A percentile compares a stretch with the other conserved stretches of the same genome.
Conservation (phyloP, 2,888 invertebrate species). For the Agrilus cyanescens region DNA sequence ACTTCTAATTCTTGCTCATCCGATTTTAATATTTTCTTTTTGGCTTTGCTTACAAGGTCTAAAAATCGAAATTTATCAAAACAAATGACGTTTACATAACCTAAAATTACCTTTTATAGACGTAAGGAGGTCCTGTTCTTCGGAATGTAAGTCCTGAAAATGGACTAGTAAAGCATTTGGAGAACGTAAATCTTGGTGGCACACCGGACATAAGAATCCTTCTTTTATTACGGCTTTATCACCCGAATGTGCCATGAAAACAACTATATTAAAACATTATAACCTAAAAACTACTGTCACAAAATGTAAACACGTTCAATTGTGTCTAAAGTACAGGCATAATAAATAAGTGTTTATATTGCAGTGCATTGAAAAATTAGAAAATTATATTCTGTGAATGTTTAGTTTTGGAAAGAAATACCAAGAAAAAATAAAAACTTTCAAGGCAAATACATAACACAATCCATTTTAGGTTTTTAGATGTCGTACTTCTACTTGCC, state of each 20-base stretch:
- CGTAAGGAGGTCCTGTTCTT: conserved; percentile 72
- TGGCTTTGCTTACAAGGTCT: conserved; percentile 76
- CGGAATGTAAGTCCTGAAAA: conserved; percentile 79
- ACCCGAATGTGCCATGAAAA: conserved; percentile 18
- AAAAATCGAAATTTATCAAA: conserved; percentile 1
- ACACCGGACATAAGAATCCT: conserved; percentile 92
- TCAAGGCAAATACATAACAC: too few relatives aligned
- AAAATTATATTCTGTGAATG: too few relatives aligned
- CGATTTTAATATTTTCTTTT: conserved; percentile 70
- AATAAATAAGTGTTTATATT: too few relatives aligned
- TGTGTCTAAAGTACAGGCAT: too few relatives aligned
- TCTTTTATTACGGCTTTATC: conserved; percentile 58
- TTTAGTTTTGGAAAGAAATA: too few relatives aligned
- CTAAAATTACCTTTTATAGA: conserved; percentile 55
- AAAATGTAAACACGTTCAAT: too few relatives aligned
- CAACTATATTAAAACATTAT: conserved; percentile 14
- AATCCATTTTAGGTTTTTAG: too few relatives aligned
- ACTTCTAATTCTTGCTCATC: conserved; percentile 55
- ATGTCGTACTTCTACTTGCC: too few relatives aligned
- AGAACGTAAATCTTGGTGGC: conserved; percentile 80
- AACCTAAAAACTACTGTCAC: too few relatives aligned
- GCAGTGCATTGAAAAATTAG: too few relatives aligned
- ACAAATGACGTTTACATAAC: background rate
- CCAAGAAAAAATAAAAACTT: too few relatives aligned
- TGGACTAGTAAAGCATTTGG: conserved; percentile 73